Base-by-base conservation (phyloP, 2,113 vertebrate genomes). In the Symphodus melops region DNA sequence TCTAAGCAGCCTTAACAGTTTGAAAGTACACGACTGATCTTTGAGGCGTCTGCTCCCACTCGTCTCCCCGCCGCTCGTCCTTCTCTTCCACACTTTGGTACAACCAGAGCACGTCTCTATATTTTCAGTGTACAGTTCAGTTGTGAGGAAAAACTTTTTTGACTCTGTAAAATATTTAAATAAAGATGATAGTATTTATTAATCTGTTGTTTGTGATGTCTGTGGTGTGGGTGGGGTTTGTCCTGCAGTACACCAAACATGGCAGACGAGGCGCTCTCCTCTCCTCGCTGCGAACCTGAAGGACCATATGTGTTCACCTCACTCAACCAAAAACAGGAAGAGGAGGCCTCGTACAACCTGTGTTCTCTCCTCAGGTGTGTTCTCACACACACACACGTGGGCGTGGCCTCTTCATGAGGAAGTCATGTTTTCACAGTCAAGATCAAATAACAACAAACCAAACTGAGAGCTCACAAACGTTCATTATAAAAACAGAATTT, bases 171-270 rank as follows among this genome's bases (percentile, higher is more conserved):
- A 95, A 95, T 96, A 96, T 97, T 97, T 97, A 96, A 93, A 98
- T 98, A 98, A 98, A 94, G 84, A 91, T 86, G 94, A 95, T 94
- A 96, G 95, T 97, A 97, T 98, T 98, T 97, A 97, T 97, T 89
- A 90, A 46, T 57, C 64, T 63, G 37, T 33, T 82, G 72, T 83
- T 1, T 64, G 41, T 46, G 9, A 37, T 70, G 79, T 7, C 1
- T 72, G 46, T n/a, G n/a, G n/a, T n/a, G n/a, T n/a, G n/a, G n/a
- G n/a, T n/a, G n/a, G n/a, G n/a, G n/a, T n/a, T n/a, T n/a, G n/a
- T n/a, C n/a, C n/a, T n/a, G n/a, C n/a, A n/a, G n/a, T n/a, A n/a
- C n/a, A n/a, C 28, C 39, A 60, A 2, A 17, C 59, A 16, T 5
- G 41, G 44, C 49, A 54, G 68, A 33, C 28, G 28, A 63, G 56